Evolutionary conservation across 2,888 invertebrate genomes (phyloP), one percentile per base, ranked within the genome.

Genomic region (Cryptocheilus praepositus): DNA sequence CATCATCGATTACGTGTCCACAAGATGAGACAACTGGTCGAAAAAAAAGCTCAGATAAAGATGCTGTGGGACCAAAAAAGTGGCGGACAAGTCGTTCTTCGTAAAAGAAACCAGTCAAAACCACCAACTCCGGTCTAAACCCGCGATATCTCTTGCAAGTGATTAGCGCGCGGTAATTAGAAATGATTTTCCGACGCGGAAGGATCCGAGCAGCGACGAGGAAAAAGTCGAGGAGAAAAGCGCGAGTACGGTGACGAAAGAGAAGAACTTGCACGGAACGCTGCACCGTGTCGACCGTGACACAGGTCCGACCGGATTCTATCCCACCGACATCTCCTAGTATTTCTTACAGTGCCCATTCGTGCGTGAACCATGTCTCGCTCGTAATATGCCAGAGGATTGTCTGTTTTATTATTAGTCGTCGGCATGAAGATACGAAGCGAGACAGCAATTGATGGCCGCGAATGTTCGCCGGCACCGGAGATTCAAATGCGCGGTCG

Each of bases 341-440:
- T 62, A 67, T 11, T 36, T 36, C 77, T 83, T 76, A 76, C 74
- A 71, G 72, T 70, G 80, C 45, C 63, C 78, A 76, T 70, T 77
- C 80, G 79, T 84, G 84, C 83, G 80, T 83, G 81, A 83, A 83
- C 79, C 73, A 67, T 70, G 64, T 54, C 77, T 55, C 62, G 67
- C 67, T 67, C 67, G 49, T 69, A 64, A 74, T 77, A 75, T 73
- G 66, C 57, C 73, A 73, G 71, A 65, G 67, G 74, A 75, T 75
- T 70, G 72, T 63, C 57, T 69, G 73, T 82, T 83, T 83, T 80
- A 82, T 81, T 83, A 83, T 82, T 80, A 79, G 79, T 57, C 70
- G 75, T 22, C 64, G 70, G 64, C 56, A 3, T 53, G 55, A 43
- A 28, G 16, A 36, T 11, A 43, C 5, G 22, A 46, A 46, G 21